Conservation (phyloP, 2,797 vertebrate genomes). For the Silurus lanzhouensis region DNA sequence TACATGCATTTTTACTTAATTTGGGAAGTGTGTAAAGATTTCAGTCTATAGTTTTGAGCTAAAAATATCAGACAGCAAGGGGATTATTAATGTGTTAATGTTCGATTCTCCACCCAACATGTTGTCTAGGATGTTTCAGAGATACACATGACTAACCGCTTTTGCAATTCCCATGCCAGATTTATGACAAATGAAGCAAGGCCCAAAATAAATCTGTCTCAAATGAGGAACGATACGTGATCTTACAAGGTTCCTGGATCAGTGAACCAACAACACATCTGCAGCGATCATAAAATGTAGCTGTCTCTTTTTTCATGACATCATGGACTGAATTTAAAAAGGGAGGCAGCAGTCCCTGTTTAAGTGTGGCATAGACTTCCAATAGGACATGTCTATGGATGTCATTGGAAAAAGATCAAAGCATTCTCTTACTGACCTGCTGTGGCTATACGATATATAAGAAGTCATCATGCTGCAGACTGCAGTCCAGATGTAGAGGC, state of each 20-base stretch:
- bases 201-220: slow-evolving; percentile 55
- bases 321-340: slow-evolving; percentile 14
- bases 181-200: slow-evolving; percentile 52
- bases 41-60: slow-evolving; percentile 18
- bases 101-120: slow-evolving; percentile 37
- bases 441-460: slow-evolving; percentile 39
- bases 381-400: not conserved
- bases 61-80: slow-evolving; percentile 38
- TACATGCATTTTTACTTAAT: slow-evolving; percentile 18
- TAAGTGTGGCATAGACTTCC: slow-evolving; percentile 1
- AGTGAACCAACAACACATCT: slow-evolving; percentile 39
- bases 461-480: not conserved
- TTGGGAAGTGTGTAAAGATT: not conserved
- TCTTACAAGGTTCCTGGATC: slow-evolving; percentile 42
- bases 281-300: slow-evolving; percentile 29
- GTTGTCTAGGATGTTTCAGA: slow-evolving; percentile 25
- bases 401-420: slow-evolving; percentile 9
- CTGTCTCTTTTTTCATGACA: slow-evolving; percentile 34
- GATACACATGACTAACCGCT: slow-evolving; percentile 39
- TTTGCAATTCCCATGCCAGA: slow-evolving; percentile 48
- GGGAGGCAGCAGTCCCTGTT: not conserved
- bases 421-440: slow-evolving; percentile 26
- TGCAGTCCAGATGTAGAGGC: not conserved
- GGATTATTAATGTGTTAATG: slow-evolving; percentile 30
- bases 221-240: slow-evolving; percentile 47